Base-by-base conservation (phyloP, 1,140 invertebrate genomes). In the Papilio polyxenes region DNA sequence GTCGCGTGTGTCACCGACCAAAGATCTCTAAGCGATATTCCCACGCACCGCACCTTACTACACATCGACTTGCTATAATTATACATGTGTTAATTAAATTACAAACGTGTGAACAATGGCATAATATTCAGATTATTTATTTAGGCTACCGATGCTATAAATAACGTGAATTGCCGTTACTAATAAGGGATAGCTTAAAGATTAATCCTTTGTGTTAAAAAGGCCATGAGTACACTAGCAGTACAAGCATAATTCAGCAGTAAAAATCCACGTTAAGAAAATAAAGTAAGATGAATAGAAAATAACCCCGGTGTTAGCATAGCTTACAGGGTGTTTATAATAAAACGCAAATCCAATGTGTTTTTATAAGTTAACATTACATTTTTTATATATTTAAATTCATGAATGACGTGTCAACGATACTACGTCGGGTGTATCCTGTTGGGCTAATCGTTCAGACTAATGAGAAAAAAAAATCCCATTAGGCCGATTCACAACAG, bases 1-100 rank as follows among this genome's bases (percentile, higher is more conserved):
- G 82, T 82, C 82, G 75, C 23, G 31, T 82, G 81, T 81, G 82
- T 85, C 84, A 83, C 37, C 65, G 62, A 31, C 31, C 56, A 51
- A 80, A 31, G 53, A 79, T 79, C 77, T 79, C 37, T 37, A 37
- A 62, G 13, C 31, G 77, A 79, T 40, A 79, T 23, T 62, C 77
- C 77, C 56, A 79, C 77, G 15, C 75, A 53, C 10, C 75, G 51
- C 75, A 77, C 75, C 75, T 77, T 77, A 31, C 75, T 51, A 51
- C 23, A 4, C 11, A 72, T 40, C 31, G 37, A 31, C 62, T 65
- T 69, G 65, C 31, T 15, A 15, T 72, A 37, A 72, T 72, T 72
- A 72, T 40, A 15, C 11, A 15, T 11, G 23, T 72, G 31, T 72
- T 72, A 72, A 72, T 72, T 72, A 3, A 15, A 72, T 72, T 72